A percentile compares a stretch with the other conserved stretches of the same genome.
phyloP scores from a whole-genome alignment of 2,113 vertebrate species.

The Edolisoma coerulescens region DNA sequence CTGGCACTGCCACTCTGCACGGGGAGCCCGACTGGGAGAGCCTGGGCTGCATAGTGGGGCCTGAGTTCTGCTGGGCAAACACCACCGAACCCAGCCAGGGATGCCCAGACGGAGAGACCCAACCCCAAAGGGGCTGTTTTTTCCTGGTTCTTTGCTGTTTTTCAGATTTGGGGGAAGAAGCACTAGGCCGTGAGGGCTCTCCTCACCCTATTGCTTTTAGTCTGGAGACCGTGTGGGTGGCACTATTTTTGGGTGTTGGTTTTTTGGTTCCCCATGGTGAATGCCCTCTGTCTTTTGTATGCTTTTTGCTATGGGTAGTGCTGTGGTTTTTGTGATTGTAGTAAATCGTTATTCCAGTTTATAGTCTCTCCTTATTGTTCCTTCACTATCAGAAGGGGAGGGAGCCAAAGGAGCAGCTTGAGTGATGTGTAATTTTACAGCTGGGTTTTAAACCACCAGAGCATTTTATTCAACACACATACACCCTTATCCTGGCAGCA shows the following conservation, averaged over 20 bases:
- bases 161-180: not conserved
- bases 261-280: not conserved
- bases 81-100: not conserved
- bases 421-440: not conserved
- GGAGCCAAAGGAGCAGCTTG: not conserved
- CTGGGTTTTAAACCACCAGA: not conserved
- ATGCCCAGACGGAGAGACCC: accelerated
- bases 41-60: accelerated
- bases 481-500: not conserved
- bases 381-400: not conserved
- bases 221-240: not conserved
- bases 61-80: not conserved
- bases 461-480: not conserved
- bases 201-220: not conserved
- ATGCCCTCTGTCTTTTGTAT: not conserved
- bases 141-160: not conserved
- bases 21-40: not conserved
- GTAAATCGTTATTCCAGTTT: not conserved
- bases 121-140: too few relatives aligned
- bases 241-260: accelerated
- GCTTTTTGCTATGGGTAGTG: not conserved
- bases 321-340: not conserved
- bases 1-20: too few relatives aligned
- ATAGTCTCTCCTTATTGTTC: not conserved
- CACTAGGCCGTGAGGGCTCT: accelerated